Percentiles rank a stretch among this genome's conserved stretches.
Conservation (phyloP, 2,797 vertebrate species). For the Syngnathus rostellatus region DNA sequence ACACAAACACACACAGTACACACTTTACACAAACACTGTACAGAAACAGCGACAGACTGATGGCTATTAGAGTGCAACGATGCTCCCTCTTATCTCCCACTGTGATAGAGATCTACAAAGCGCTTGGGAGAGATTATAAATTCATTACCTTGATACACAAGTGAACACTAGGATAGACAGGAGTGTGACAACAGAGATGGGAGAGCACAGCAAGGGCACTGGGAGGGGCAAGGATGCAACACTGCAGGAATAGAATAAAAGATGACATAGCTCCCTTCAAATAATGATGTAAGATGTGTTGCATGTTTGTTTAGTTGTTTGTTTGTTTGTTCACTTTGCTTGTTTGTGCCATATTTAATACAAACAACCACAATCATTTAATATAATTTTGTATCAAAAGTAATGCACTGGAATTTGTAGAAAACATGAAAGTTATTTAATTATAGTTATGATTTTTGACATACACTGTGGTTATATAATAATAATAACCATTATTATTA, state of each 20-base stretch:
- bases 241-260: constrained; percentile 20
- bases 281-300: background rate
- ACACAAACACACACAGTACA: constrained; percentile 12
- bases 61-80: constrained; percentile 64
- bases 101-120: constrained; percentile 71
- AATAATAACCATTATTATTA: no score
- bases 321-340: no score
- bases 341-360: background rate
- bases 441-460: no score
- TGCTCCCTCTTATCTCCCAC: constrained; percentile 63
- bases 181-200: constrained; percentile 42
- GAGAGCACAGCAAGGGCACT: constrained; percentile 22
- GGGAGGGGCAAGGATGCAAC: constrained; percentile 27
- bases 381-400: no score
- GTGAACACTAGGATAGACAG: constrained; percentile 46
- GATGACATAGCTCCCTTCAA: background rate
- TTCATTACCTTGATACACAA: constrained; percentile 71
- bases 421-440: no score
- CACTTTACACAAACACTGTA: constrained; percentile 6
- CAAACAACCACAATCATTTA: no score
- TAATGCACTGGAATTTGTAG: no score
- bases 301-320: background rate
- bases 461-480: no score
- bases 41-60: constrained; percentile 47
- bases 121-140: constrained; percentile 69